Conservation (phyloP, 2,113 vertebrate species). For the Planiliza haematocheilus region DNA sequence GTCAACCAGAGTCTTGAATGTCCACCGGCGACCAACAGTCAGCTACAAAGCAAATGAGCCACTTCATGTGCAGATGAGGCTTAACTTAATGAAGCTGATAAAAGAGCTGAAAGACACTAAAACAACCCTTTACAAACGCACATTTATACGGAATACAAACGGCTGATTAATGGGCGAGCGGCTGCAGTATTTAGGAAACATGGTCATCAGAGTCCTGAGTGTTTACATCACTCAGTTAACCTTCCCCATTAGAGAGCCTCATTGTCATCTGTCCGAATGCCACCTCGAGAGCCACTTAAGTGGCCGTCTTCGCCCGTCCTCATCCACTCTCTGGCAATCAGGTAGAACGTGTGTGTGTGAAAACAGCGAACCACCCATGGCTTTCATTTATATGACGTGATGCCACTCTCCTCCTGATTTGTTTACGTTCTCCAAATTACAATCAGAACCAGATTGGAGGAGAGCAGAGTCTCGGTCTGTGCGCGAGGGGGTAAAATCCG, state of each 20-base stretch:
- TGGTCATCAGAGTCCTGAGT: background rate
- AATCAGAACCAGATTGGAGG: constrained; percentile 41
- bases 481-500: background rate
- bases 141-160: background rate
- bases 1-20: no score
- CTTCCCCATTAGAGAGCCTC: constrained; percentile 46
- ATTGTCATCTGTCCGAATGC: constrained; percentile 58
- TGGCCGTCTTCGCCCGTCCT: constrained; percentile 35
- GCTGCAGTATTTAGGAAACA: background rate
- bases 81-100: no score
- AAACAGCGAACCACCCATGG: constrained; percentile 41
- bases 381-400: constrained; percentile 45
- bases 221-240: constrained; percentile 56
- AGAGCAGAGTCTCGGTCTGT: constrained; percentile 1
- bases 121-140: background rate
- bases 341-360: constrained; percentile 35
- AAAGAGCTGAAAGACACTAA: background rate
- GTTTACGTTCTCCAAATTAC: constrained; percentile 58
- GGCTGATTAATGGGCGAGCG: no score
- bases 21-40: no score
- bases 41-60: no score
- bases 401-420: constrained; percentile 53
- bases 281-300: constrained; percentile 54
- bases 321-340: constrained; percentile 69
- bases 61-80: no score